phyloP scores from a whole-genome alignment of 2,888 invertebrate genomes.

The Agapostemon virescens region DNA sequence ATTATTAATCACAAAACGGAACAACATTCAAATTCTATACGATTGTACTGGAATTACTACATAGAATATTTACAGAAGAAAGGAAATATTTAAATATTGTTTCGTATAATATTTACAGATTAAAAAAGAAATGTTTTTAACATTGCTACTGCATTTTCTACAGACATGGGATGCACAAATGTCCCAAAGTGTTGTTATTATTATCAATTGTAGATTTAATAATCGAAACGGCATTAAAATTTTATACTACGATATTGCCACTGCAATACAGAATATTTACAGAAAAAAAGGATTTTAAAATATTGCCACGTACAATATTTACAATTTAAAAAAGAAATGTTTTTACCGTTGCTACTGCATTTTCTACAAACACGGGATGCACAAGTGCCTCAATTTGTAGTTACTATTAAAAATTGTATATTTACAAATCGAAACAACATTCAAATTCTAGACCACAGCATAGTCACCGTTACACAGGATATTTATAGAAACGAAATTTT shows the following conservation, averaged over 20 bases:
- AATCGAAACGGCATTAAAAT: not conserved
- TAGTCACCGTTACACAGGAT: too few relatives aligned
- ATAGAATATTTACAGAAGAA: not conserved
- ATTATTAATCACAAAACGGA: too few relatives aligned
- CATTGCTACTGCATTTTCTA: not conserved
- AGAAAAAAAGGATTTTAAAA: too few relatives aligned
- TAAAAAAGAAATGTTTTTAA: not conserved
- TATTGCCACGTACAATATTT: too few relatives aligned
- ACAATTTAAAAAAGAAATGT: not conserved
- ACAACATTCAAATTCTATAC: too few relatives aligned
- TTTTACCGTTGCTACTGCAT: not conserved
- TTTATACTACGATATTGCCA: not conserved
- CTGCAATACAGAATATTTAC: not conserved
- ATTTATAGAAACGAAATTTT: not conserved
- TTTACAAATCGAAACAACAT: not conserved
- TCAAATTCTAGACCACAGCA: not conserved
- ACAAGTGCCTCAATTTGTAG: not conserved
- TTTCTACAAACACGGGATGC: not conserved
- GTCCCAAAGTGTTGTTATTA: not conserved
- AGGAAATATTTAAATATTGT: not conserved
- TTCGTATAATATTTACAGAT: not conserved
- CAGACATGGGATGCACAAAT: not conserved
- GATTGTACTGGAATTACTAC: too few relatives aligned
- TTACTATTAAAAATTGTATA: not conserved
- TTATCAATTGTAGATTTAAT: not conserved